Evolutionary conservation across 2,888 invertebrate genomes (phyloP).

Genomic region (Drosophila vallismaia): DNA sequence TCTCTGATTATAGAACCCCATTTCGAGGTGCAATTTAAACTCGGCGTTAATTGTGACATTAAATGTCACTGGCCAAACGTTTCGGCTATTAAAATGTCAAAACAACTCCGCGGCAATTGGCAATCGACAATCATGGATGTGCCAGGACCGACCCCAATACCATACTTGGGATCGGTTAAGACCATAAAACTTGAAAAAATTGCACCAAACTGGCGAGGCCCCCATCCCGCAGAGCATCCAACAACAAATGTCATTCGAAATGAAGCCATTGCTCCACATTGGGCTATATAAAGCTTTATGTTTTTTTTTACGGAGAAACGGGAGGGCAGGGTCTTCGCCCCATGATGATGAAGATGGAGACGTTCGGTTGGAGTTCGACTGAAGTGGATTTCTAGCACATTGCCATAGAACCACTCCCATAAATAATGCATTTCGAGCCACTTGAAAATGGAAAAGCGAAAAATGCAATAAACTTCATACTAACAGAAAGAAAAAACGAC

Average conservation of each 20-base stretch:
- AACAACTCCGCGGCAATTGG: constrained; percentile 54
- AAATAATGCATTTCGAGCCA: constrained; percentile 71
- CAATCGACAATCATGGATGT: constrained; percentile 27
- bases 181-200: constrained; percentile 60
- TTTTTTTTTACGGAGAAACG: not conserved
- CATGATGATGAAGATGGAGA: constrained; percentile 51
- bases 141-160: constrained; percentile 47
- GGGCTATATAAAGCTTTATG: not conserved
- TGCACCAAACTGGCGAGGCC: constrained; percentile 30
- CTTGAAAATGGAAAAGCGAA: constrained; percentile 57
- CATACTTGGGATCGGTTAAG: constrained; percentile 53
- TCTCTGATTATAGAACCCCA: not conserved
- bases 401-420: constrained; percentile 62
- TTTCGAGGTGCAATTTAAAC: constrained; percentile 48
- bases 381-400: constrained; percentile 73
- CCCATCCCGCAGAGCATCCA: constrained; percentile 68
- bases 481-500: constrained; percentile 18
- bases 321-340: constrained; percentile 51
- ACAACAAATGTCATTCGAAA: constrained; percentile 72
- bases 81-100: constrained; percentile 74
- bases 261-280: constrained; percentile 75
- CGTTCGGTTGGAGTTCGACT: constrained; percentile 43
- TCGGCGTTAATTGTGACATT: constrained; percentile 71
- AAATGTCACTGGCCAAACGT: constrained; percentile 53
- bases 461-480: constrained; percentile 62